These are phyloP conservation scores for Axea sp. DNA, from an alignment of 2,888 invertebrate species.

Conservation along the genomic window DNA sequence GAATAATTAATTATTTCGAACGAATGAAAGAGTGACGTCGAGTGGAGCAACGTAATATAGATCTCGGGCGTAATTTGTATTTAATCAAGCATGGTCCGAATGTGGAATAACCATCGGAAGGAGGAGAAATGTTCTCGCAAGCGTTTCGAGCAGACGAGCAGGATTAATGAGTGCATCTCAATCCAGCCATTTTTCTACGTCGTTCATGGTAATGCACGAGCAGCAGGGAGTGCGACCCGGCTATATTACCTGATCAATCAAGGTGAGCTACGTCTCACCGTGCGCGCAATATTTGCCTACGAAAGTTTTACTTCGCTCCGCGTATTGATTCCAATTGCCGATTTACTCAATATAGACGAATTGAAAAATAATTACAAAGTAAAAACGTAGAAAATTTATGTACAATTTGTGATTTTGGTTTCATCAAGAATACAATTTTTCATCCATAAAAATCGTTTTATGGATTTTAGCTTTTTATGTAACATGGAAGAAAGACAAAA, in stretches of 20 bases:
- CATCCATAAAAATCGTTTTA: too few species aligned
- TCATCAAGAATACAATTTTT: too few species aligned
- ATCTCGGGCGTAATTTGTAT: constrained; percentile 64
- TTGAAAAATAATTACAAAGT: constrained; percentile 44
- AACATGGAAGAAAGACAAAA: too few species aligned
- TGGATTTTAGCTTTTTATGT: too few species aligned
- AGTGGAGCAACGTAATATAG: constrained; percentile 59
- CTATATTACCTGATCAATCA: constrained; percentile 79
- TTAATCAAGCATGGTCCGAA: constrained; percentile 61
- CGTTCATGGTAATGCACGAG: constrained; percentile 76
- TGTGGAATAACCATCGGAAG: constrained; percentile 57
- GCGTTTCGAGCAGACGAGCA: constrained; percentile 65
- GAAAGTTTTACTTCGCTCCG: constrained; percentile 42
- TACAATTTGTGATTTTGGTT: constrained; percentile 19
- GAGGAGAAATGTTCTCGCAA: constrained; percentile 39
- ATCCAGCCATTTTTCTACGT: constrained; percentile 78
- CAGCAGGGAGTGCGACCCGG: constrained; percentile 76
- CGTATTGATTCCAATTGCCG: constrained; percentile 36
- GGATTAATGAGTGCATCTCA: constrained; percentile 79
- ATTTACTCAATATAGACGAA: constrained; percentile 47
- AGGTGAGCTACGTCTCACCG: constrained; percentile 72
- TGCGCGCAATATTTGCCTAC: constrained; percentile 63
- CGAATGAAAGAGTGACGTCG: constrained; percentile 17
- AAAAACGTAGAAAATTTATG: constrained; percentile 16
- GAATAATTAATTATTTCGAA: constrained; percentile 31